Evolutionary conservation across 92 coral and sea anemone species (phyloP), one percentile per base, ranked within the genome.

Genomic region (Muricea muricata): DNA sequence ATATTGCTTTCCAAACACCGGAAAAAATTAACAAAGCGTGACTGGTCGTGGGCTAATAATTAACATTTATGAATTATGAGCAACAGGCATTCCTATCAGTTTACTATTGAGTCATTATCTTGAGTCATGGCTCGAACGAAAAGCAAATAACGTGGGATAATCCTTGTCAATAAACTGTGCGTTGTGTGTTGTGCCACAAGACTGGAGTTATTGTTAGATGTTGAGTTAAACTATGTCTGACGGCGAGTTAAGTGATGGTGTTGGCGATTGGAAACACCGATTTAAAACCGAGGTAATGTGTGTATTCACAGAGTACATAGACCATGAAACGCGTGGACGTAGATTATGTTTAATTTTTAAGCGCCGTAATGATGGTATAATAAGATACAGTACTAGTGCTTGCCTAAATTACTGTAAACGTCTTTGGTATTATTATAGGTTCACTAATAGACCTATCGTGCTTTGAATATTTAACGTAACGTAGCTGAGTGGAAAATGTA

Each of bases 201-300:
- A 11, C 32, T 18, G n/a, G n/a, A n/a, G n/a, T 60, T 60, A 60
- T 60, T 31, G 68, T 60, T 60, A 20, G 34, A 15, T 23, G 23
- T 60, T 28, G 17, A 60, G 26, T 4, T 23, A 18, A 24, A 29
- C 3, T 18, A 25, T 24, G 30, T 74, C 80, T 37, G 80, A 74
- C n/a, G 80, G 14, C 10, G 68, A 74, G 80, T 47, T 74, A 47
- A 74, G 61, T 63, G 80, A 74, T 33, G 63, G 80, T 74, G 80
- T 45, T 7, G 80, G 61, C 13, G 63, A 74, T 74, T 74, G 80
- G 80, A 74, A 74, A 28, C 20, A 74, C 35, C 80, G 61, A 5
- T 74, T 74, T 26, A 74, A 37, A 74, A 25, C 3, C 65, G 61
- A 74, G 80, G 80, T 74, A 74, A 45, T n/a, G n/a, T n/a, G n/a